Percentiles rank a stretch among this genome's conserved stretches.
Conservation (phyloP, 2,888 invertebrate genomes). For the Amphimallon solstitiale region DNA sequence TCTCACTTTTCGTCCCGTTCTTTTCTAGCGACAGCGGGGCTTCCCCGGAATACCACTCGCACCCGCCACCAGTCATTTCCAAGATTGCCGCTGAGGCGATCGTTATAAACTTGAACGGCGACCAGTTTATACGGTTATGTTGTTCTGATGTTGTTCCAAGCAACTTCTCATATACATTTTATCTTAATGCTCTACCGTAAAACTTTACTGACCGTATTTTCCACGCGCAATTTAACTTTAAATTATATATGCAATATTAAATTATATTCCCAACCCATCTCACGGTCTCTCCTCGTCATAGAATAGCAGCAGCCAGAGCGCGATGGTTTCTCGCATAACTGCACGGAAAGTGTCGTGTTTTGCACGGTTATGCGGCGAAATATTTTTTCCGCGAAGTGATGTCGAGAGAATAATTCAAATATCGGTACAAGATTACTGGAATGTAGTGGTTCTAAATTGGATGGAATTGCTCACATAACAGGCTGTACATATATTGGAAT, state of each 20-base stretch:
- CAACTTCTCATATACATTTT: conserved; percentile 34
- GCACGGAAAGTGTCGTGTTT: background rate
- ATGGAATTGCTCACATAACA: no score
- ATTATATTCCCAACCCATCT: conserved; percentile 6
- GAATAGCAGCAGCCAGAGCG: background rate
- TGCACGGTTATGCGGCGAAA: conserved; percentile 2
- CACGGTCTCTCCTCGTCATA: no score
- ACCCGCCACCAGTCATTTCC: conserved; percentile 1
- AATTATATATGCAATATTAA: conserved; percentile 38
- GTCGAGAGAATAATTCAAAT: no score
- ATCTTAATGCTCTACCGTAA: conserved; percentile 36
- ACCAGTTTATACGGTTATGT: background rate
- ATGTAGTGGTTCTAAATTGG: no score
- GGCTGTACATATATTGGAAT: no score
- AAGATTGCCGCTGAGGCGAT: conserved; percentile 22
- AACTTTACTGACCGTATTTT: conserved; percentile 40
- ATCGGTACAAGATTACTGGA: no score
- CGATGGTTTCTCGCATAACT: background rate
- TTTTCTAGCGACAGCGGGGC: background rate
- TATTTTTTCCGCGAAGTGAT: background rate
- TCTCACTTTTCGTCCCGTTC: background rate
- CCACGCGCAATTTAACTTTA: conserved; percentile 39
- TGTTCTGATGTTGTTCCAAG: conserved; percentile 18
- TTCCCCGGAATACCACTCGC: background rate
- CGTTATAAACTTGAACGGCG: conserved; percentile 3